Evolutionary conservation across 2,113 vertebrate genomes (phyloP).

Genomic region (Erpornis zantholeuca): DNA sequence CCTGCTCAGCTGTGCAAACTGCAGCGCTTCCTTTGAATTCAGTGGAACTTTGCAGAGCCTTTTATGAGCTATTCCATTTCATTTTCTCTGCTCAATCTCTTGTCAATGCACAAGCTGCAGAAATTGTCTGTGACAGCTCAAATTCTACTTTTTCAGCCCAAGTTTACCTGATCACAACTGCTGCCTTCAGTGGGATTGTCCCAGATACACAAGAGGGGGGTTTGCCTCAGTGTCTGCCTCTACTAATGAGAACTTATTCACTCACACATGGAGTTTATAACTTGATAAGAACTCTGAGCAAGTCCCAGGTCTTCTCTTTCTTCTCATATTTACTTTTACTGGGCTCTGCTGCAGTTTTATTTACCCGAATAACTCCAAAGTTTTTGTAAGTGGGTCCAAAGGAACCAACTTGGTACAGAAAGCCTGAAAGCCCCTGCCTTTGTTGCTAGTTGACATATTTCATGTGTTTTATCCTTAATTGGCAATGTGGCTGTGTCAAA

Average conservation of each 20-base stretch:
- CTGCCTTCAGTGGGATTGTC: background rate
- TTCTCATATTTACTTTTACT: background rate
- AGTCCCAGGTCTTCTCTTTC: background rate
- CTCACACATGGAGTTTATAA: background rate
- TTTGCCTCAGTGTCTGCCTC: background rate
- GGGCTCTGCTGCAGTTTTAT: conserved; percentile 15
- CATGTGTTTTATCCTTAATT: conserved; percentile 53
- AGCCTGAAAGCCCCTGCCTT: background rate
- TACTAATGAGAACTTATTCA: background rate
- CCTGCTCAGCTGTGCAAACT: background rate
- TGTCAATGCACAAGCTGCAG: background rate
- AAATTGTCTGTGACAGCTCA: background rate
- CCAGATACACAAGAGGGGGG: background rate
- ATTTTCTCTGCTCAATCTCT: background rate
- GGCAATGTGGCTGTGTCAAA: conserved; percentile 29
- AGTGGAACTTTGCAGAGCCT: background rate
- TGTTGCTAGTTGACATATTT: conserved; percentile 34
- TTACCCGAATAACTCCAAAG: conserved; percentile 28
- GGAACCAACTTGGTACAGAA: conserved; percentile 22
- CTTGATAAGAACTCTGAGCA: background rate
- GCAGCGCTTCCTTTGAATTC: background rate
- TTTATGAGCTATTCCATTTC: background rate
- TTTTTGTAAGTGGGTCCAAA: conserved; percentile 37
- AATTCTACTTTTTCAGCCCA: conserved; percentile 2
- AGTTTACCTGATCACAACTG: background rate